phyloP scores from a whole-genome alignment of 2,888 invertebrate genomes.

The Timandra comae region DNA sequence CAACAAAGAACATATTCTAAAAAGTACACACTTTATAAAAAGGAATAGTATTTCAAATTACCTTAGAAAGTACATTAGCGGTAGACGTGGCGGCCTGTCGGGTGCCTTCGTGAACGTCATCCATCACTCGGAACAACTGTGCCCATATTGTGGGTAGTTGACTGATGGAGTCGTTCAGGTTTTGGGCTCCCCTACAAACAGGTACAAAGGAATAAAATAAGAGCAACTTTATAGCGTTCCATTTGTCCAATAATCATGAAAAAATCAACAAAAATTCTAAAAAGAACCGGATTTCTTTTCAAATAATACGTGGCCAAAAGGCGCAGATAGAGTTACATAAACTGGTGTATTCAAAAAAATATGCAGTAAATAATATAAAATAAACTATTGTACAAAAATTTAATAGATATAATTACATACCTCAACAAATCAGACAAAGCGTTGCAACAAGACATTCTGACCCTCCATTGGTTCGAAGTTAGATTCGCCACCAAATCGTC shows the following conservation, averaged over 20 bases:
- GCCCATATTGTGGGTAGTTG: conserved; percentile 83
- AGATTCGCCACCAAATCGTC: conserved; percentile 88
- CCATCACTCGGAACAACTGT: conserved; percentile 92
- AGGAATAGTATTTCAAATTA: no score
- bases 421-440: conserved; percentile 90
- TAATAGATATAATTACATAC: conserved; percentile 51
- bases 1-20: no score
- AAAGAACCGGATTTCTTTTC: not conserved
- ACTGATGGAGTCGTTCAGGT: conserved; percentile 49
- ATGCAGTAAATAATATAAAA: not conserved
- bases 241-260: not conserved
- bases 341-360: not conserved
- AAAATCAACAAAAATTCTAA: not conserved
- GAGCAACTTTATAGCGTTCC: not conserved
- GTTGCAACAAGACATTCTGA: conserved; percentile 92
- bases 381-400: not conserved
- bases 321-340: not conserved
- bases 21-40: no score
- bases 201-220: not conserved
- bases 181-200: conserved; percentile 49
- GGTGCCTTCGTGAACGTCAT: conserved; percentile 95
- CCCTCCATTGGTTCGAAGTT: conserved; percentile 90
- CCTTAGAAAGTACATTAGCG: conserved; percentile 84
- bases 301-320: not conserved
- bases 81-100: conserved; percentile 85